Percentiles rank a stretch among this genome's conserved stretches.
Conservation (phyloP, 2,888 invertebrate species). For the Cyclophora albipunctata region DNA sequence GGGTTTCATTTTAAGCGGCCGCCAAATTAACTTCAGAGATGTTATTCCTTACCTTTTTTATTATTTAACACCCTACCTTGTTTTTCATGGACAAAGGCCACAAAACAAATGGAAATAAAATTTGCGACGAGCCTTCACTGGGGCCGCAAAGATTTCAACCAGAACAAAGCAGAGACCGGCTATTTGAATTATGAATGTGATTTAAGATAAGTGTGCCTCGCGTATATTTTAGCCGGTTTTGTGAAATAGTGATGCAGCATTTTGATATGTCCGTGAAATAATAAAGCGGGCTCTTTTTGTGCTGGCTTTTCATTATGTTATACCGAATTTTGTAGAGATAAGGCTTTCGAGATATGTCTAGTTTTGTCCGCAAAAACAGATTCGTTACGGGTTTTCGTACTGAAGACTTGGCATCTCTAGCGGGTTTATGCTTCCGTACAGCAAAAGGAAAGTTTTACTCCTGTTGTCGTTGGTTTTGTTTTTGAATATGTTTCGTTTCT, state of each 20-base stretch:
- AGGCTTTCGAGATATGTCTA: too few species aligned
- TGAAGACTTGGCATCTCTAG: too few species aligned
- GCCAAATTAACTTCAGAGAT: constrained; percentile 44
- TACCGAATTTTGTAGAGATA: too few species aligned
- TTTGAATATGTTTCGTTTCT: too few species aligned
- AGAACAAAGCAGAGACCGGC: constrained; percentile 10
- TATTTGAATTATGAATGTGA: constrained; percentile 15
- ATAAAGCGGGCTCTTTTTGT: too few species aligned
- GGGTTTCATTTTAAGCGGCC: constrained; percentile 47
- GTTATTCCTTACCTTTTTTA: constrained; percentile 42
- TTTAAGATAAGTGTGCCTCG: constrained; percentile 11
- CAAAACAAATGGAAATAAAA: constrained; percentile 28
- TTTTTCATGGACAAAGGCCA: constrained; percentile 30
- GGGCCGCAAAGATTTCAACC: constrained; percentile 14
- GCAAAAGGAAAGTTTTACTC: too few species aligned
- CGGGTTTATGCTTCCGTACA: too few species aligned
- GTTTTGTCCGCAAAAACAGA: too few species aligned
- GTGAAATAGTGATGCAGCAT: constrained; percentile 2
- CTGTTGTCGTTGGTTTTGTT: too few species aligned
- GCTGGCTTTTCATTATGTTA: too few species aligned
- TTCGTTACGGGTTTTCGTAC: too few species aligned
- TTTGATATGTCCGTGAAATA: too few species aligned
- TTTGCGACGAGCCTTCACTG: constrained; percentile 23
- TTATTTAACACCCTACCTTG: constrained; percentile 39
- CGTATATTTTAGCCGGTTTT: constrained; percentile 4